These are phyloP conservation scores for Dasyornis broadbenti DNA, from an alignment of 2,113 vertebrate genomes.

Conservation along the genomic window DNA sequence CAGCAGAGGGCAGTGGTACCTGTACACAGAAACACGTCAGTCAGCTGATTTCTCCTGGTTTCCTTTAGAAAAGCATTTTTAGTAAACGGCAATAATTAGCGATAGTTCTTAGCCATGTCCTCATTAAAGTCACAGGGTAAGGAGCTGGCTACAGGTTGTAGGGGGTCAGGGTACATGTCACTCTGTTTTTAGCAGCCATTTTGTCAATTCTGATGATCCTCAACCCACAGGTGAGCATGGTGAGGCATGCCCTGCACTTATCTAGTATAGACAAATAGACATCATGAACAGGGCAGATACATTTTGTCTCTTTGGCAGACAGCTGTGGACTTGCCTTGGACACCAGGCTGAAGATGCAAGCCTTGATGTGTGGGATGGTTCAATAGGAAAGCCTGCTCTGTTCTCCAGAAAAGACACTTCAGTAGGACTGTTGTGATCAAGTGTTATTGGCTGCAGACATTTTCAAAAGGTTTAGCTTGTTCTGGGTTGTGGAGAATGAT, in stretches of 20 bases:
- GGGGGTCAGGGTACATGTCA: background rate
- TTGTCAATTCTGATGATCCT: background rate
- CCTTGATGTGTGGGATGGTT: background rate
- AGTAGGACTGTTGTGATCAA: background rate
- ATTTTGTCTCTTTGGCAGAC: background rate
- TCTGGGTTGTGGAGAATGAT: background rate
- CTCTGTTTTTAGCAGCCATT: background rate
- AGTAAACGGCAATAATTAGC: background rate
- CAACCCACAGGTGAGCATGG: background rate
- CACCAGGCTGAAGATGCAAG: background rate
- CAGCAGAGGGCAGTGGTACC: slow-evolving; percentile 65
- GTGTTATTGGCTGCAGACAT: background rate
- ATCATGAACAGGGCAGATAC: background rate
- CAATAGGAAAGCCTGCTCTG: background rate
- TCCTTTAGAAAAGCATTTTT: background rate
- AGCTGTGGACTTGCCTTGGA: background rate
- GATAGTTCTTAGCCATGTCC: background rate
- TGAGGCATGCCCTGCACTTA: background rate
- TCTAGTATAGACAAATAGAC: background rate
- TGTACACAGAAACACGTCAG: background rate
- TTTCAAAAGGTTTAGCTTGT: background rate
- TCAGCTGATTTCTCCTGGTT: background rate
- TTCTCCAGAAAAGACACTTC: background rate
- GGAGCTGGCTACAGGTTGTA: background rate
- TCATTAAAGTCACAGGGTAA: background rate